Evolutionary conservation across 2,888 invertebrate species (phyloP).

Genomic region (Frankliniella intonsa): DNA sequence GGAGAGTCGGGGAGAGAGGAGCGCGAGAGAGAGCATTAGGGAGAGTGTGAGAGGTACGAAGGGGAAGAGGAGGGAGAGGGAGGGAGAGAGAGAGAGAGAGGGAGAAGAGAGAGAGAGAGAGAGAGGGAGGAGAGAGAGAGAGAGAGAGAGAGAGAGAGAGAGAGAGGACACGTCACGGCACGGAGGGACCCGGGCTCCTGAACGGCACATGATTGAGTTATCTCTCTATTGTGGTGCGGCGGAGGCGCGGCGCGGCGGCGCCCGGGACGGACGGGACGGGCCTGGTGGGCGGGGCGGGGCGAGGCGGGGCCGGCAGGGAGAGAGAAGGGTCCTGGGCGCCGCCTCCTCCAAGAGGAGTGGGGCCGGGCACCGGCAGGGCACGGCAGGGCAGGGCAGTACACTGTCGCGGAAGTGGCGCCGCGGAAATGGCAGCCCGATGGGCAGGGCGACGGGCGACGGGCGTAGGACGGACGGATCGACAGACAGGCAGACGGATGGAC

Average conservation of each 20-base stretch:
- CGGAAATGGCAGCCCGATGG: no score
- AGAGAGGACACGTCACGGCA: not conserved
- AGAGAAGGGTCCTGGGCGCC: no score
- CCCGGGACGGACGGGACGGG: not conserved
- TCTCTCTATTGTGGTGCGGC: slow-evolving; percentile 3
- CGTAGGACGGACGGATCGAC: no score
- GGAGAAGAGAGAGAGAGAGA: not conserved
- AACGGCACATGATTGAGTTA: slow-evolving; percentile 20
- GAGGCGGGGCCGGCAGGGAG: not conserved
- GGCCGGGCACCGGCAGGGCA: no score
- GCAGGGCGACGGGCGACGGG: no score
- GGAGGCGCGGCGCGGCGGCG: not conserved
- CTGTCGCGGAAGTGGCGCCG: no score
- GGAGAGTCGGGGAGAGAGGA: no score
- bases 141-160: not conserved
- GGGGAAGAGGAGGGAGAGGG: not conserved
- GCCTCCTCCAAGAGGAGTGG: no score
- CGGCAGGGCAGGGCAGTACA: no score
- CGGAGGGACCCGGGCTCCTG: not conserved
- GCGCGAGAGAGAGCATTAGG: no score
- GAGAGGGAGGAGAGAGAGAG: not conserved
- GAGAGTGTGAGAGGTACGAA: not conserved
- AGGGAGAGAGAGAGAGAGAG: not conserved
- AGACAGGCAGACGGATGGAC: no score
- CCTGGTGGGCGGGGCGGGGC: not conserved